phyloP scores from a whole-genome alignment of 1,140 invertebrate genomes.

The Metaphire vulgaris region DNA sequence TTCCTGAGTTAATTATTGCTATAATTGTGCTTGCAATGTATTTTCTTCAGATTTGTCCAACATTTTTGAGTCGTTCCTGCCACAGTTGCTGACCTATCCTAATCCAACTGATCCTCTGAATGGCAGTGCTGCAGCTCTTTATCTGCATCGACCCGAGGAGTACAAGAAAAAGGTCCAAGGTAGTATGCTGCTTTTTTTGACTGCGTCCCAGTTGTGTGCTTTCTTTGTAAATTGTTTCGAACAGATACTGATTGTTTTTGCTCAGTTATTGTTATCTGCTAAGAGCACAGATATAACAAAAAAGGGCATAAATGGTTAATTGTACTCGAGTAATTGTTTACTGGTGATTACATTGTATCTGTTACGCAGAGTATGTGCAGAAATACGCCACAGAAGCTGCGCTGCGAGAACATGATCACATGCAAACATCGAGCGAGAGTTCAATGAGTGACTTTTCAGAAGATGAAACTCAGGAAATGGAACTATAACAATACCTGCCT shows the following conservation, averaged over 20 bases:
- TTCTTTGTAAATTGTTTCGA: too few relatives aligned
- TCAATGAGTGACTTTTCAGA: constrained; percentile 98
- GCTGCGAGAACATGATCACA: constrained; percentile 68
- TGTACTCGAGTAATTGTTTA: neutral
- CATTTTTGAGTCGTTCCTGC: constrained; percentile 99
- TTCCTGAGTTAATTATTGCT: too few relatives aligned
- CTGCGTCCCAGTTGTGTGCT: too few relatives aligned
- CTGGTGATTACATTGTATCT: neutral
- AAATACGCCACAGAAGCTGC: constrained; percentile 97
- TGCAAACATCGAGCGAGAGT: constrained; percentile 74
- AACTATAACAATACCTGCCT: too few relatives aligned
- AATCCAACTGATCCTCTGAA: constrained; percentile 99
- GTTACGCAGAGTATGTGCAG: constrained; percentile 78
- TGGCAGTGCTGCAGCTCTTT: constrained; percentile 97
- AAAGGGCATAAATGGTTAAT: neutral
- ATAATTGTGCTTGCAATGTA: too few relatives aligned
- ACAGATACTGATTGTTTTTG: too few relatives aligned
- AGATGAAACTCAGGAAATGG: constrained; percentile 96
- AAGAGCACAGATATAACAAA: too few relatives aligned
- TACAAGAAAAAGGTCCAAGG: constrained; percentile 92
- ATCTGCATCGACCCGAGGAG: constrained; percentile 98
- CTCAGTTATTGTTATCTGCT: too few relatives aligned
- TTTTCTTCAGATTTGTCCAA: constrained; percentile 95
- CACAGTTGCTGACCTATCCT: constrained; percentile 95
- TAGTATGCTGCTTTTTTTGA: too few relatives aligned